Conservation (phyloP, 1,140 invertebrate species). For the Dryas iulia region DNA sequence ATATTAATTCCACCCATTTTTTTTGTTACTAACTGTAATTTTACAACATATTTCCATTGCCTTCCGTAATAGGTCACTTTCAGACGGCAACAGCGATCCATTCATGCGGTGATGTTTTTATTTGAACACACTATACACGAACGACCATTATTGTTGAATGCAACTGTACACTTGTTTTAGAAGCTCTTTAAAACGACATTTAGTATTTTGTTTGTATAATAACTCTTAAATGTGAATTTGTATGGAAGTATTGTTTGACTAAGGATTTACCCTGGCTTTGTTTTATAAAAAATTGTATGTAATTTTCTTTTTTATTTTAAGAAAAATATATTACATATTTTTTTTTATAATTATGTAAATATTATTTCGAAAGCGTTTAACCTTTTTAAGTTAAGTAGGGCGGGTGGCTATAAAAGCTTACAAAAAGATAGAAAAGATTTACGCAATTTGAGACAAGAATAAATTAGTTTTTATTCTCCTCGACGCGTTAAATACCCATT, state of each 20-base stretch:
- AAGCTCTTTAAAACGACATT: conserved; percentile 12
- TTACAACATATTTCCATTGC: conserved; percentile 17
- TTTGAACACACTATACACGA: conserved; percentile 45
- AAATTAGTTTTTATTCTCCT: no score
- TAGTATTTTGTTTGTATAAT: conserved; percentile 20
- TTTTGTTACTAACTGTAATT: not conserved
- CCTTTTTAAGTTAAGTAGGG: no score
- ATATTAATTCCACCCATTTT: no score
- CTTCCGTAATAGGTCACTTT: conserved; percentile 44
- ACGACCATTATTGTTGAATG: conserved; percentile 42
- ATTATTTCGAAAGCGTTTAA: no score
- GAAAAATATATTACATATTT: no score
- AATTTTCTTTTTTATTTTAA: no score
- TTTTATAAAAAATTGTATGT: no score
- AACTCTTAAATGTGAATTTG: not conserved
- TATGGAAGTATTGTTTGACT: not conserved
- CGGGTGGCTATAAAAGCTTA: no score
- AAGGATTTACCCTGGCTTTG: not conserved
- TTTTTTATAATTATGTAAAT: no score
- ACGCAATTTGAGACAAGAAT: no score
- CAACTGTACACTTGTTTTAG: conserved; percentile 30
- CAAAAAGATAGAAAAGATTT: no score
- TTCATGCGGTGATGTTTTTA: conserved; percentile 70
- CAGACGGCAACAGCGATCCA: conserved; percentile 59
- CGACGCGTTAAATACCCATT: no score